Conservation (phyloP, 2,888 invertebrate species). For the Cerceris rybyensis region DNA sequence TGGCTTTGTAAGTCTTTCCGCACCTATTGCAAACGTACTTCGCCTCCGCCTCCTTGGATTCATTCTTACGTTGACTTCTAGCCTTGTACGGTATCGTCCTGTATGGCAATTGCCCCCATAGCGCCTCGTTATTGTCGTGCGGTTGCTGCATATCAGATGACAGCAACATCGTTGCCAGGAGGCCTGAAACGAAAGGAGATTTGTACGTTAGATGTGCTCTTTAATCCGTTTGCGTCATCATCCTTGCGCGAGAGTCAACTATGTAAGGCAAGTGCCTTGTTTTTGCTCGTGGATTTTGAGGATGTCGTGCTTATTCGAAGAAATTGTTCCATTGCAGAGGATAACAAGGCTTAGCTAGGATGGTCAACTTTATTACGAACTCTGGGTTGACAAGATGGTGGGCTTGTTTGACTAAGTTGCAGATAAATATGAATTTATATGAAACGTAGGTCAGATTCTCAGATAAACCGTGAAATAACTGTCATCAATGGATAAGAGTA, state of each 20-base stretch:
- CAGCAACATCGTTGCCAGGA: slow-evolving; percentile 70
- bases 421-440: no score
- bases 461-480: no score
- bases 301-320: no score
- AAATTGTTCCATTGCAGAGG: no score
- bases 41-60: slow-evolving; percentile 39
- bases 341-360: no score
- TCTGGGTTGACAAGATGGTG: no score
- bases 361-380: no score
- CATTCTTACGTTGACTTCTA: slow-evolving; percentile 26
- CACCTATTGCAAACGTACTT: slow-evolving; percentile 79
- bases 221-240: not conserved
- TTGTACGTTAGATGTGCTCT: slow-evolving; percentile 42
- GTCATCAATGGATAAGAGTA: no score
- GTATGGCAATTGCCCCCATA: slow-evolving; percentile 47
- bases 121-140: slow-evolving; percentile 47
- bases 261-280: not conserved
- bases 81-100: slow-evolving; percentile 26
- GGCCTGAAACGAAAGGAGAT: slow-evolving; percentile 70
- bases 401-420: no score
- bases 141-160: slow-evolving; percentile 58
- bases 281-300: no score
- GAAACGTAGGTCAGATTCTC: no score
- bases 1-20: slow-evolving; percentile 79
- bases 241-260: not conserved